A percentile compares a stretch with the other conserved stretches of the same genome.
These are phyloP conservation scores for Catharus minimus DNA, from an alignment of 2,113 vertebrate species.

Conservation along the genomic window DNA sequence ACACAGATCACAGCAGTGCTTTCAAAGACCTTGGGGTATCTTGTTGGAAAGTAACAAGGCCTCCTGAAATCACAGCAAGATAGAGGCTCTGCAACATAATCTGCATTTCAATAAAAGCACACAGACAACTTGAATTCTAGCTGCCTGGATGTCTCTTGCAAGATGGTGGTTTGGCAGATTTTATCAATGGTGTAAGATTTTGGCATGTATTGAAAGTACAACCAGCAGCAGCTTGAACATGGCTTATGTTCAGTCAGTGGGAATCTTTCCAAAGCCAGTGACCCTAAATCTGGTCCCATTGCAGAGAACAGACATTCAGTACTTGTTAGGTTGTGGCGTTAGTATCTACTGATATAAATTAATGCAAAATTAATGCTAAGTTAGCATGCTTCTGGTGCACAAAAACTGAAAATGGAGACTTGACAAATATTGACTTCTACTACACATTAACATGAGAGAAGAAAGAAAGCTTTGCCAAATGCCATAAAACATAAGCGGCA, in stretches of 20 bases:
- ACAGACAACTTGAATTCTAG: neutral
- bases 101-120: neutral
- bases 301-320: neutral
- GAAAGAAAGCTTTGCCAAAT: neutral
- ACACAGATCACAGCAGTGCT: neutral
- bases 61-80: neutral
- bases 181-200: neutral
- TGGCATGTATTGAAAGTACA: neutral
- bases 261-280: neutral
- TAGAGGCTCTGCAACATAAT: neutral
- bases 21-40: neutral
- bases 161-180: neutral
- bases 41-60: neutral
- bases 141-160: neutral
- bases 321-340: neutral
- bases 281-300: neutral
- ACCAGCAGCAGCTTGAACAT: neutral
- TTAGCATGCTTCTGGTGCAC: rapidly evolving
- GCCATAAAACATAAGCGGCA: neutral
- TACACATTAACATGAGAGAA: neutral
- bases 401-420: neutral
- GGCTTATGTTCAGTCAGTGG: neutral
- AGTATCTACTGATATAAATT: neutral
- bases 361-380: neutral
- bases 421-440: neutral